A percentile compares a stretch with the other conserved stretches of the same genome.
These are phyloP conservation scores for Cryptoleucopteryx plumbea DNA, from an alignment of 2,113 vertebrate genomes.

Conservation along the genomic window DNA sequence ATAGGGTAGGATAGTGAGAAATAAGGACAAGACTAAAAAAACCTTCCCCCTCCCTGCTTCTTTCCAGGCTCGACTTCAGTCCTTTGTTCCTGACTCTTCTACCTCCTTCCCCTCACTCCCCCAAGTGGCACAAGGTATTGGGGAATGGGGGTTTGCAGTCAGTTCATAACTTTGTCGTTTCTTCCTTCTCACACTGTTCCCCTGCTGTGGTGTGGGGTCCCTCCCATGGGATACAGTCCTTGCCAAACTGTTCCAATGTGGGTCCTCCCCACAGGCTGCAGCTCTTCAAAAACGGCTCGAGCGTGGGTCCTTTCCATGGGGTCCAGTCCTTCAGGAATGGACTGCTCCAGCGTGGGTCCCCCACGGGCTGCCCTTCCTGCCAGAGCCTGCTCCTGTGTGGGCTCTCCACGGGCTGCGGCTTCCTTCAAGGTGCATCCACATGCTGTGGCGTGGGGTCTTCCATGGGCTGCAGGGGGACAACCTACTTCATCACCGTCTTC, in stretches of 20 bases:
- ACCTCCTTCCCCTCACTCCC: neutral
- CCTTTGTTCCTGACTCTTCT: neutral
- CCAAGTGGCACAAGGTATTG: fast-evolving
- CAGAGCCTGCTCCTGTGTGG: neutral
- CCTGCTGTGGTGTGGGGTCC: neutral
- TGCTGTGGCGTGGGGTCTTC: neutral
- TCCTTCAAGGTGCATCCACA: neutral
- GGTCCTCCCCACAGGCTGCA: neutral
- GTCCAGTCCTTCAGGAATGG: neutral
- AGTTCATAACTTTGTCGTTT: neutral
- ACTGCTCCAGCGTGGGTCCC: neutral
- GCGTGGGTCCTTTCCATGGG: neutral
- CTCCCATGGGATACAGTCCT: neutral
- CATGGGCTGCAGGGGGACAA: fast-evolving
- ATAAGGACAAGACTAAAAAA: neutral
- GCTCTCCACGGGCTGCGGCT: neutral
- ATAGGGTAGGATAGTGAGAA: neutral
- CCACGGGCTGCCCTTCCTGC: neutral
- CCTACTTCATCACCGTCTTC: neutral
- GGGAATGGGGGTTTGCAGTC: neutral
- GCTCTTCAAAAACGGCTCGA: neutral
- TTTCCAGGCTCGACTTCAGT: neutral
- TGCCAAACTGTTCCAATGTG: neutral
- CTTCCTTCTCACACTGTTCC: neutral
- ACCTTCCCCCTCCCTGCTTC: fast-evolving